Evolutionary conservation across 1,140 invertebrate genomes (phyloP), one percentile per base, ranked within the genome.

Genomic region (Panagrolaimus sp.): DNA sequence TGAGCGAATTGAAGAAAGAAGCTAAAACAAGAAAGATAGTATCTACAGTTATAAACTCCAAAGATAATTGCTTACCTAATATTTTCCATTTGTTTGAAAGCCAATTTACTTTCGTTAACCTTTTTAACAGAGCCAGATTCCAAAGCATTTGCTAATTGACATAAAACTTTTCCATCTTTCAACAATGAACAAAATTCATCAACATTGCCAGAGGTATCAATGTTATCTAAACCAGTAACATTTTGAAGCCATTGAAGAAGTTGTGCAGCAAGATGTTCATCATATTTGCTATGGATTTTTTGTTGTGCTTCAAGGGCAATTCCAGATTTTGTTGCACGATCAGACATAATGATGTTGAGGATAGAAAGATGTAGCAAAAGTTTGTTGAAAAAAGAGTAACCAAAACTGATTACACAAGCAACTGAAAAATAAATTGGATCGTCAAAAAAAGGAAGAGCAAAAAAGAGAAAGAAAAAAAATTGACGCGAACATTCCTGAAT

Each of bases 51-150:
- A 9, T 48, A 48, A 48, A 24, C 21, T 48, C 2, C 15, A 2
- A 5, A 24, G n/a, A n/a, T n/a, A 28, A 24, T n/a, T 43, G 71
- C 76, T 65, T 81, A 80, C 1, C 76, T 79, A 55, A 80, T 80
- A 55, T 80, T 80, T 55, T 80, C 79, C 79, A 80, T 80, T 63
- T 80, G 70, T 46, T 80, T 80, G 69, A 80, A 80, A 14, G 79
- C 79, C 72, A 80, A 70, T 6, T 73, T 63, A 58, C 75, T 81
- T 43, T 48, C 67, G 71, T 80, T 80, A n/a, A 80, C 69, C 63
- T 80, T 80, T 63, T 77, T 79, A 44, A 80, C 47, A 4, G 71
- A 65, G 28, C 77, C 77, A 21, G 78, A 71, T 24, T 71, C 32
- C 3, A 80, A 68, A n/a, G 74, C 55, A 63, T 80, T 80, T 0